These are phyloP conservation scores for Heliconius sara DNA, from an alignment of 2,888 invertebrate species.

Conservation along the genomic window DNA sequence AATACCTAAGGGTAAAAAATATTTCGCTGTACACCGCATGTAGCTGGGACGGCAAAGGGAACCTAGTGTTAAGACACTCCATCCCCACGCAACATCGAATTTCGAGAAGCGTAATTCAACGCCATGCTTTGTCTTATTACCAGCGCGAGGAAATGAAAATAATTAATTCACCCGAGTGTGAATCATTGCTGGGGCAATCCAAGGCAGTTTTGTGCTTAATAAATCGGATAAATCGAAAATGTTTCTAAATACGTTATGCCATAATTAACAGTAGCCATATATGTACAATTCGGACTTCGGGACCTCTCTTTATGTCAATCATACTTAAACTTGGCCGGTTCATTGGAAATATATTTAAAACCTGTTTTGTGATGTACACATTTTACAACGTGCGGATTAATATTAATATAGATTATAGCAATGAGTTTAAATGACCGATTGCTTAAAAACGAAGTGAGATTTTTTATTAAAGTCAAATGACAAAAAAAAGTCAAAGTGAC, in stretches of 20 bases:
- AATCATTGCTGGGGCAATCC: not conserved
- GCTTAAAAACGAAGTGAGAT: not conserved
- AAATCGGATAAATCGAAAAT: too few species aligned
- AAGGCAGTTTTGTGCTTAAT: not conserved
- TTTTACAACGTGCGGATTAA: too few species aligned
- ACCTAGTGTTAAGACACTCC: too few species aligned
- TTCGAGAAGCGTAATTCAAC: not conserved
- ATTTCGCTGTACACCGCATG: not conserved
- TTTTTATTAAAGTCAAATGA: not conserved
- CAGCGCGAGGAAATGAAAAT: not conserved
- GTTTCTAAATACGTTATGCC: not conserved
- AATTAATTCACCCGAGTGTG: not conserved
- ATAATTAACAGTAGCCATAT: not conserved
- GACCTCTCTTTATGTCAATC: not conserved
- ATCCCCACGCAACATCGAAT: too few species aligned
- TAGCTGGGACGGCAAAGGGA: too few species aligned
- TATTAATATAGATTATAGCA: too few species aligned
- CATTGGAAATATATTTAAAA: slow-evolving; percentile 6
- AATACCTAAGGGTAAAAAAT: not conserved
- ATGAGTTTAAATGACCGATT: not conserved
- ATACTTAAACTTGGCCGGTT: not conserved
- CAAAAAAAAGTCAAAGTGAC: too few species aligned
- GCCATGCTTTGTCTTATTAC: not conserved
- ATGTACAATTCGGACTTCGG: not conserved
- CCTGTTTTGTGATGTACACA: not conserved